phyloP scores from a whole-genome alignment of 35 echinoderm and acorn worm species.

The Ophiothrix spiculata region DNA sequence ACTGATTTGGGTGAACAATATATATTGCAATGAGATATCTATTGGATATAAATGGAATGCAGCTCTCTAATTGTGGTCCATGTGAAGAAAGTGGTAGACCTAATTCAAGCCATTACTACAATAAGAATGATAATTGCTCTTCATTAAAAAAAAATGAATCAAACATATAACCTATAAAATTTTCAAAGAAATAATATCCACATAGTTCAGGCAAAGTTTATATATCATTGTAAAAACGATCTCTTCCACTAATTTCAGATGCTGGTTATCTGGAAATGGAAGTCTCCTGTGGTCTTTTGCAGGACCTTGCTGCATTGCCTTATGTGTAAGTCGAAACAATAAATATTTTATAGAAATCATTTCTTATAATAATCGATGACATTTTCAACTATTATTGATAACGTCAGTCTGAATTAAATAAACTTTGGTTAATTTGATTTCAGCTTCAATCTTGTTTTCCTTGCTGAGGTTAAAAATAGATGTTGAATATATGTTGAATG shows the following conservation, averaged over 20 bases:
- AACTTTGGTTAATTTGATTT: too few species aligned
- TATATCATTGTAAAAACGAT: not conserved
- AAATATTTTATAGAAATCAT: not conserved
- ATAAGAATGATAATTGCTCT: not conserved
- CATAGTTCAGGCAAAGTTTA: not conserved
- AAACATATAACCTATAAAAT: not conserved
- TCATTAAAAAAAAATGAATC: not conserved
- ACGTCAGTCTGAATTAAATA: too few species aligned
- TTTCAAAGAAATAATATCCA: not conserved
- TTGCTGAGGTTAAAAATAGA: not conserved
- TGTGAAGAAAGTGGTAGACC: not conserved
- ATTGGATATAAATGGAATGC: too few species aligned
- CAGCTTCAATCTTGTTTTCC: not conserved
- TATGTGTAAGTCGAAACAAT: not conserved
- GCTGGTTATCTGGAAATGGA: not conserved
- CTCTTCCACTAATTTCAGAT: not conserved
- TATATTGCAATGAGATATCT: too few species aligned
- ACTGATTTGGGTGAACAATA: too few species aligned
- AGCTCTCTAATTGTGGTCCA: not conserved
- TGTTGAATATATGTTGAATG: not conserved
- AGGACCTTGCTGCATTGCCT: not conserved
- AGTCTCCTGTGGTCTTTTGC: not conserved
- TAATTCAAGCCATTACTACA: not conserved
- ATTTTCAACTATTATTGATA: too few species aligned
- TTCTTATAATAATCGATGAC: not conserved